Evolutionary conservation across 2,888 invertebrate species (phyloP), one percentile per base, ranked within the genome.

Genomic region (Drosophila histrio): DNA sequence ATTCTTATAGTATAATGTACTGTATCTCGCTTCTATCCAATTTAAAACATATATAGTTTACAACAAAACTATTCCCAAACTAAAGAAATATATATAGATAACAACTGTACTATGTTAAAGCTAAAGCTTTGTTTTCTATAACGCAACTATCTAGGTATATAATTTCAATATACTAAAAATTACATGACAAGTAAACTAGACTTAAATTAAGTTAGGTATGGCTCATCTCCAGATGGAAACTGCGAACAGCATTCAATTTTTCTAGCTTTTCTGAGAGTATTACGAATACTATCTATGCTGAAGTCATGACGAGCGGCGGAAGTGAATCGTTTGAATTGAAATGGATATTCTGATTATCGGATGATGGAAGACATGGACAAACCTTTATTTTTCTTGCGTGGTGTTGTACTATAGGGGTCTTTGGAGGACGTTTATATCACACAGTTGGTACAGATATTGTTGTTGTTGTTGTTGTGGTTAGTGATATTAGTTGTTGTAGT

Each of bases 401-500:
- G 90, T 89, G 90, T 90, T 77, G 90, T 90, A 89, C 89, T 90
- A 89, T 90, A 90, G 75, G 89, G 89, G 88, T 90, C 89, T 89
- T 89, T 89, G 80, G 79, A 80, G 78, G 72, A 88, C 80, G 63
- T 72, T 69, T 63, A 63, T 63, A 46, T 69, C 75, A 79, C 76
- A 65, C 62, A 68, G 65, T 68, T 62, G 72, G 36, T 70, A 46
- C 26, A 49, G 38, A 22, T 59, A 49, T 36, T 54, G 19, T 56
- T 44, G 9, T 66, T 49, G 41, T 46, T 28, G 11, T 65, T 44
- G 41, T 47, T 44, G 36, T 61, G 26, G 56, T 59, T 47, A 34
- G 58, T 52, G 50, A 52, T 41, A 28, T 19, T 52, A 53, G 61
- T 64, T 52, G 54, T 76, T 41, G 60, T 64, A 54, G 63, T 68